Conservation (phyloP, 1,140 invertebrate species). For the Drosophila lowei region DNA sequence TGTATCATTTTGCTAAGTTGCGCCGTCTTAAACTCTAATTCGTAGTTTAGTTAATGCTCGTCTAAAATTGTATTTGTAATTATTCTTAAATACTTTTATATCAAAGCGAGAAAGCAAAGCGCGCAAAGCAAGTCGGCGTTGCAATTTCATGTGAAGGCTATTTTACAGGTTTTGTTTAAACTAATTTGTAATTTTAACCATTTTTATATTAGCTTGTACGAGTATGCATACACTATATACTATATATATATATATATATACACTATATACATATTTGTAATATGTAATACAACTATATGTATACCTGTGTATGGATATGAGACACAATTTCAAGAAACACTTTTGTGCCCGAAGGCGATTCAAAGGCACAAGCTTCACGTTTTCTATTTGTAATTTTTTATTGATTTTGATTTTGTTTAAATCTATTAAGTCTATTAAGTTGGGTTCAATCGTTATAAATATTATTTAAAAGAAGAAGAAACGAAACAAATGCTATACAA, state of each 20-base stretch:
- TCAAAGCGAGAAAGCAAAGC: constrained; percentile 60
- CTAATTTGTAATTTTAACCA: constrained; percentile 65
- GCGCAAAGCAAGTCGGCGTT: constrained; percentile 56
- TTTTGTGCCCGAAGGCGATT: constrained; percentile 20
- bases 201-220: constrained; percentile 47
- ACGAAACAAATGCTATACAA: constrained; percentile 66
- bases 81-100: constrained; percentile 52
- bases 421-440: constrained; percentile 62
- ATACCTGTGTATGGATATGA: constrained; percentile 11
- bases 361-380: constrained; percentile 39
- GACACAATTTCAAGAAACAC: constrained; percentile 36
- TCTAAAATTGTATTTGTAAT: constrained; percentile 43
- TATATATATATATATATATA: constrained; percentile 19
- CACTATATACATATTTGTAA: constrained; percentile 33
- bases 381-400: constrained; percentile 73
- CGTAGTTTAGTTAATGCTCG: constrained; percentile 63
- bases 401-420: constrained; percentile 67
- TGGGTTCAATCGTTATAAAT: constrained; percentile 78
- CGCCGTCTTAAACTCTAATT: constrained; percentile 53
- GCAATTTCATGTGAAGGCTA: constrained; percentile 77
- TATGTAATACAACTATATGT: constrained; percentile 16
- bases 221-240: constrained; percentile 15
- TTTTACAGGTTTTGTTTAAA: constrained; percentile 82
- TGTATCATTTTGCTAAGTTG: constrained; percentile 24
- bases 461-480: constrained; percentile 57